Evolutionary conservation across 2,113 vertebrate genomes (phyloP).

Genomic region (Pteronura brasiliensis): DNA sequence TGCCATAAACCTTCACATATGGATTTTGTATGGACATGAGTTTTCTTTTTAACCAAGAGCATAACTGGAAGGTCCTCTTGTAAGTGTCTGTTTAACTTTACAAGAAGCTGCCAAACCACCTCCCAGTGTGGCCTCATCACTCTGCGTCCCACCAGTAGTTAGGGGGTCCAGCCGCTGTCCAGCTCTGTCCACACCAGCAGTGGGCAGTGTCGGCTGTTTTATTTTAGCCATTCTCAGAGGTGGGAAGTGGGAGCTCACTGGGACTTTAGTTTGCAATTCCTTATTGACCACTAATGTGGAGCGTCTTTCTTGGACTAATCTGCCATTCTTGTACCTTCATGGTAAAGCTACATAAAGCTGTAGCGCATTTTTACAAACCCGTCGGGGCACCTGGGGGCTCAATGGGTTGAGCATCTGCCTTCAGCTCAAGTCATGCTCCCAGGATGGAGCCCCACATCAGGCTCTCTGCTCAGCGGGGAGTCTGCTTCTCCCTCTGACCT

Average conservation of each 20-base stretch:
- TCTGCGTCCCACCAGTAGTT: neutral
- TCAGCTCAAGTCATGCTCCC: too few species aligned
- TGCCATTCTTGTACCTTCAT: neutral
- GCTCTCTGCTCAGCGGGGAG: too few species aligned
- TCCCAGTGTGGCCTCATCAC: too few species aligned
- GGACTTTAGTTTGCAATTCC: neutral
- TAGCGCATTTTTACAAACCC: neutral
- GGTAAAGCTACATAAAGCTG: neutral
- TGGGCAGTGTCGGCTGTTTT: neutral
- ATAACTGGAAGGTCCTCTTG: neutral
- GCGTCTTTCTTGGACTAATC: neutral
- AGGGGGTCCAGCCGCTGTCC: neutral
- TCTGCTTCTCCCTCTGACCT: too few species aligned
- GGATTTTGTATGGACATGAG: neutral
- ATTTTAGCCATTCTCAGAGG: neutral
- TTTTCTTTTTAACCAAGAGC: neutral
- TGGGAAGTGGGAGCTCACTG: neutral
- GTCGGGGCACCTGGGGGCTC: neutral
- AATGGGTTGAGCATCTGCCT: too few species aligned
- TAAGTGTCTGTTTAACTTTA: neutral
- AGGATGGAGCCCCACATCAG: too few species aligned
- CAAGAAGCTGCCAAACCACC: neutral
- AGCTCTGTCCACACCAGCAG: neutral
- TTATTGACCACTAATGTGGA: neutral
- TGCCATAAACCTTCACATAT: neutral